These are phyloP conservation scores for Euglossa dilemma DNA, from an alignment of 1,140 invertebrate species.

Conservation along the genomic window DNA sequence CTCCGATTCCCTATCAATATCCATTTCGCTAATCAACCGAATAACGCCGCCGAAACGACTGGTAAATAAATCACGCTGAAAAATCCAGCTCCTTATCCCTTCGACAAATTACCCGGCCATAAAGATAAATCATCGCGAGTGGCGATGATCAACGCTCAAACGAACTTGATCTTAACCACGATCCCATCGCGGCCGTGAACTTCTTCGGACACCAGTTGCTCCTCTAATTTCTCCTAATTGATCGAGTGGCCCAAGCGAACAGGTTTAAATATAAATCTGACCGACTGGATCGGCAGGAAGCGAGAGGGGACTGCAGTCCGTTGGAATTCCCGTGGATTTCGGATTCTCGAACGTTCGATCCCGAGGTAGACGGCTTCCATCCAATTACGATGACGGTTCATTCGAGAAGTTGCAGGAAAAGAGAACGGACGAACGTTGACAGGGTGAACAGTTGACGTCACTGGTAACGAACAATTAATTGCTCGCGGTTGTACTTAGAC, in stretches of 20 bases:
- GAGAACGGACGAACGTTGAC: neutral
- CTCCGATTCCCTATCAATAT: neutral
- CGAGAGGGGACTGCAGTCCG: neutral
- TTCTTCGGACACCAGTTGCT: neutral
- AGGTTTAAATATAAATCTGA: slow-evolving; percentile 40
- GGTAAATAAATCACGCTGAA: slow-evolving; percentile 5
- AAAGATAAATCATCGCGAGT: slow-evolving; percentile 9
- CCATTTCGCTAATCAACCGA: neutral
- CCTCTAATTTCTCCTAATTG: slow-evolving; percentile 29
- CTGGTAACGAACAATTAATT: slow-evolving; percentile 30
- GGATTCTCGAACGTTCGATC: neutral
- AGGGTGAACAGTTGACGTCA: neutral
- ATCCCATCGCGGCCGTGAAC: slow-evolving; percentile 12
- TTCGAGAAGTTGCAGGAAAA: neutral
- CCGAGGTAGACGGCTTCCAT: neutral
- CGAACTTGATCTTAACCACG: neutral
- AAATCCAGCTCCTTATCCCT: neutral
- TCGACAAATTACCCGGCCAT: neutral
- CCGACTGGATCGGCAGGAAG: neutral
- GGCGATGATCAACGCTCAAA: slow-evolving; percentile 1
- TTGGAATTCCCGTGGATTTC: neutral
- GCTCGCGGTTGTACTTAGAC: neutral
- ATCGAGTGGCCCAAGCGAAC: neutral
- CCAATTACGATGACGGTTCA: slow-evolving; percentile 12
- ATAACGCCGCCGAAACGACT: neutral